phyloP scores from a whole-genome alignment of 2,888 invertebrate genomes.

The Fragum sueziense region DNA sequence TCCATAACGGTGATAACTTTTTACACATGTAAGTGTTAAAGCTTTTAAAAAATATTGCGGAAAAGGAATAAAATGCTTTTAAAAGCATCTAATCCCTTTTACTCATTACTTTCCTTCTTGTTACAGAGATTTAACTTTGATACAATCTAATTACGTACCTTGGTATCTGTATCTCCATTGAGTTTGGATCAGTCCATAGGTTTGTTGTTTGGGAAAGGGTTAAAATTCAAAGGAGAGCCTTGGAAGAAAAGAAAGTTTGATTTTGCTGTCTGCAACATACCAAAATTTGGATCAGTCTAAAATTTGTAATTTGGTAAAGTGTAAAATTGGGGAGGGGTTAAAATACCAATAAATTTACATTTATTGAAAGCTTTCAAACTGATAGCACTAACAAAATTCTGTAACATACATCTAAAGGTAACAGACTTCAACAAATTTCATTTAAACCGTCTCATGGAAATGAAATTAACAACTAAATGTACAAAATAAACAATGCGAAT shows the following conservation, averaged over 20 bases:
- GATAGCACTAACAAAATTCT: no score
- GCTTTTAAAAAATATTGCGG: background rate
- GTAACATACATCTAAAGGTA: no score
- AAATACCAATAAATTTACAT: no score
- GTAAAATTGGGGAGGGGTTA: no score
- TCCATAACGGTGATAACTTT: no score
- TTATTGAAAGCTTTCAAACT: no score
- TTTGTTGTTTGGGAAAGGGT: background rate
- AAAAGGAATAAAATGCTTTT: constrained; percentile 1
- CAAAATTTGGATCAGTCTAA: background rate
- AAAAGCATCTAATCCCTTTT: background rate
- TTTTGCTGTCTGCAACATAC: background rate
- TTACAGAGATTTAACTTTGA: background rate
- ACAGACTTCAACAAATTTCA: no score
- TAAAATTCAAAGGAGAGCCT: background rate
- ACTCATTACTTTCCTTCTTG: background rate
- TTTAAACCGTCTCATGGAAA: no score
- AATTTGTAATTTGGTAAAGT: no score
- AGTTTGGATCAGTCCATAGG: background rate
- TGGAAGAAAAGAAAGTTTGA: background rate
- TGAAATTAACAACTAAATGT: no score
- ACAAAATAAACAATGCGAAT: no score
- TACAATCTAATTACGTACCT: background rate
- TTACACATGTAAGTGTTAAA: no score
- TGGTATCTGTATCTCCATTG: background rate